A percentile compares a stretch with the other conserved stretches of the same genome.
These are phyloP conservation scores for Argyrosomus japonicus DNA, from an alignment of 2,113 vertebrate species.

Conservation along the genomic window DNA sequence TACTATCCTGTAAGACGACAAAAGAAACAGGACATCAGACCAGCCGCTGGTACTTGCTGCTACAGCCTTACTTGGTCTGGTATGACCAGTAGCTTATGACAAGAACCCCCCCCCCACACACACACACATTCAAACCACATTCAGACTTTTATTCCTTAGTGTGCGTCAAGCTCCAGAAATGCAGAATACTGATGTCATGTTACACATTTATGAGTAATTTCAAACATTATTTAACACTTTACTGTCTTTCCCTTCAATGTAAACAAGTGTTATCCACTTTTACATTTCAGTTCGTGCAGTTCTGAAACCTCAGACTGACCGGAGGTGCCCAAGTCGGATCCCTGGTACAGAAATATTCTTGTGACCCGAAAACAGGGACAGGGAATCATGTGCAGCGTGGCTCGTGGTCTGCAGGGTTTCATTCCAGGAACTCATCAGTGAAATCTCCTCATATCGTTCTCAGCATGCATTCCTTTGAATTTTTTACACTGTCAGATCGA, in stretches of 20 bases:
- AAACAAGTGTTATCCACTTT: neutral
- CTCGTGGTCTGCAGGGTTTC: slow-evolving; percentile 18
- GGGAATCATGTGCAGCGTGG: slow-evolving; percentile 5
- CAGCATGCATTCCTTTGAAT: slow-evolving; percentile 1
- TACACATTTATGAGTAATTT: neutral
- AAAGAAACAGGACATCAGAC: neutral
- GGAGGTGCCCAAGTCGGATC: neutral
- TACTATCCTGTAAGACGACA: slow-evolving; percentile 84
- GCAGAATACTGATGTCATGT: neutral
- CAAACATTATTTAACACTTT: neutral
- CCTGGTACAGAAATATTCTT: slow-evolving; percentile 12
- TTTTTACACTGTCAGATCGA: neutral
- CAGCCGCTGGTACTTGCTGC: neutral
- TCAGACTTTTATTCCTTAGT: too few relatives aligned
- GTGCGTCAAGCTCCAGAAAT: neutral
- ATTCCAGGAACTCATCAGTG: slow-evolving; percentile 37
- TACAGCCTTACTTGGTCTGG: too few relatives aligned
- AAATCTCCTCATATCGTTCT: neutral
- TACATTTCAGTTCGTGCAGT: neutral
- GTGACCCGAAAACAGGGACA: neutral
- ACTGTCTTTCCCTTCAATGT: too few relatives aligned
- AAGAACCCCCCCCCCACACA: neutral
- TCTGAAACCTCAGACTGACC: neutral
- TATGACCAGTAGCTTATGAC: neutral
- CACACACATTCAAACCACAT: too few relatives aligned